These are phyloP conservation scores for Eidolon helvum DNA, from an alignment of 2,113 vertebrate species.

Conservation along the genomic window DNA sequence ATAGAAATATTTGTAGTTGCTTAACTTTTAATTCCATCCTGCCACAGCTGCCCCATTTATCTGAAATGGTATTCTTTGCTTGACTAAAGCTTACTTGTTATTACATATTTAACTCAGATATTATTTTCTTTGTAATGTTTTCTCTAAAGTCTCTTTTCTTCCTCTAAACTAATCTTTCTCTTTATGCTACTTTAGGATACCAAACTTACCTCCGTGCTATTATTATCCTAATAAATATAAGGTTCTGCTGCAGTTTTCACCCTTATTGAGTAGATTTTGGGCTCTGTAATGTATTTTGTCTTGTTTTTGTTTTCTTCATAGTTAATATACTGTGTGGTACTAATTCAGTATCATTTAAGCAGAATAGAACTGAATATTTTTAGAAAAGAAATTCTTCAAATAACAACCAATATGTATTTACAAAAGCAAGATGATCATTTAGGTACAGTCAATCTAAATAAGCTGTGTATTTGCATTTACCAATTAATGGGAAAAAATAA, in stretches of 20 bases:
- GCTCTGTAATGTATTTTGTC: neutral
- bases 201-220: neutral
- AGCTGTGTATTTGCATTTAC: neutral
- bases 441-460: neutral
- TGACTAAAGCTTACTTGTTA: neutral
- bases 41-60: neutral
- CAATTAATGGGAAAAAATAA: neutral
- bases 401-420: neutral
- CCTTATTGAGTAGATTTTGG: neutral
- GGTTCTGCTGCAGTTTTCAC: neutral
- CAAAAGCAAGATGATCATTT: neutral
- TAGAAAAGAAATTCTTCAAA: neutral
- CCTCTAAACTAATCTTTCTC: neutral
- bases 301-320: neutral
- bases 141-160: neutral
- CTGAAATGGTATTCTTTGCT: neutral
- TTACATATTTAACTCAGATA: neutral
- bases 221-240: neutral
- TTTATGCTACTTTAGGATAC: neutral
- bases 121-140: neutral
- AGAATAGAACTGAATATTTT: neutral
- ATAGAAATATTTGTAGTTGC: neutral
- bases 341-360: neutral
- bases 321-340: neutral
- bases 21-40: neutral